Conservation (phyloP, 2,113 vertebrate genomes). For the Bubo bubo region DNA sequence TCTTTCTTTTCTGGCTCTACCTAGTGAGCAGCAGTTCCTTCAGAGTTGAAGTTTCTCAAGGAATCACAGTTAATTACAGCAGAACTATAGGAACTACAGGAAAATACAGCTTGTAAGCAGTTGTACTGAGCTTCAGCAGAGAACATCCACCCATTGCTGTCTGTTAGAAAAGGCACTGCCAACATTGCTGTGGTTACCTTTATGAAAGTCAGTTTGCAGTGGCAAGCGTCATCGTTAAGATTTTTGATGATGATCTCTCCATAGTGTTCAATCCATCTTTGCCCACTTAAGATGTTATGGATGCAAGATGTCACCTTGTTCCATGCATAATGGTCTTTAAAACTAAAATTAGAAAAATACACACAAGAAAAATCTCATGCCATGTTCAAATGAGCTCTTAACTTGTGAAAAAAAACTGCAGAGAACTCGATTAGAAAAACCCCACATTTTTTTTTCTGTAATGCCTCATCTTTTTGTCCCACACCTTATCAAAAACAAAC, state of each 20-base stretch:
- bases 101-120: background rate
- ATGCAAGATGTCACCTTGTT: conserved; percentile 98
- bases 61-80: background rate
- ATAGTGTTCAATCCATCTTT: conserved; percentile 98
- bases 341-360: conserved; percentile 56
- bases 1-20: background rate
- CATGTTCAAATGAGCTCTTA: background rate
- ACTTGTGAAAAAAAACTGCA: background rate
- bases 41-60: background rate
- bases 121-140: background rate
- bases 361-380: background rate
- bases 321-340: conserved; percentile 94
- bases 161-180: background rate
- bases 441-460: background rate
- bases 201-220: conserved; percentile 95
- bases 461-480: background rate
- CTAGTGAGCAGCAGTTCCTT: background rate
- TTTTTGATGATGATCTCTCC: conserved; percentile 95
- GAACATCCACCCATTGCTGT: background rate
- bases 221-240: conserved; percentile 81
- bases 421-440: background rate
- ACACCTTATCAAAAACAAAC: background rate
- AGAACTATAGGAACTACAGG: background rate
- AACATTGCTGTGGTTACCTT: conserved; percentile 80
- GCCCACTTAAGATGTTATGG: conserved; percentile 96